Base-by-base conservation (phyloP, 2,113 vertebrate genomes). In the Rana temporaria region DNA sequence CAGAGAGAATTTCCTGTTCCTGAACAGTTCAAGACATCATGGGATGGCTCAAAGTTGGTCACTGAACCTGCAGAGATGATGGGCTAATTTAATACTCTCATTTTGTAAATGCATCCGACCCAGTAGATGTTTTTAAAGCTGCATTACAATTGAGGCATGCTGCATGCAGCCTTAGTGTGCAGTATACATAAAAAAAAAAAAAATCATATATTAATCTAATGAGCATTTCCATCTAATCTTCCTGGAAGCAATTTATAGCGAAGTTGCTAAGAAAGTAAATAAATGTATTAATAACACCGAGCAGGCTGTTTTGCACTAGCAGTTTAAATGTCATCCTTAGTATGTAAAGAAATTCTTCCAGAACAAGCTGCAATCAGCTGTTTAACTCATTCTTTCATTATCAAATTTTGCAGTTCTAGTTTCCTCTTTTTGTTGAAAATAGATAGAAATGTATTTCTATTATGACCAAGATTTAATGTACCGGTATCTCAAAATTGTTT, bases 1-100 rank as follows among this genome's bases (percentile, higher is more conserved):
- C 94, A 99, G 98, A 98, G 91, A 91, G 98, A 99, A 94, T 97
- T 97, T 87, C 97, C 98, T 2, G 91, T 99, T 86, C 98, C 98
- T 7, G 98, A 99, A 88, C 98, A 99, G 94, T 99, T 96, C 92
- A 99, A 99, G 93, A 99, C 97, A 2, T 85, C 94, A 4, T 99
- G 98, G 98, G 93, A 97, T 75, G 97, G 97, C 76, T 95, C 95
- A 85, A 97, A 95, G 88, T 88, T 99, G 91, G 91, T 97, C 91
- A 99, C 98, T 76, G 97, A 98, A 86, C 96, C 98, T 78, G 95
- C 96, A 60, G 97, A 99, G 91, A 98, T 99, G 2, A 94, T 98
- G 87, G 97, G 93, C 78, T 99, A 91, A 95, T 71, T 60, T 67
- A 15, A 30, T 64, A 12, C 52, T 60, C 53, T 52, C 60, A 76